Evolutionary conservation across 2,113 vertebrate species (phyloP).

Genomic region (Eubucco bourcierii): DNA sequence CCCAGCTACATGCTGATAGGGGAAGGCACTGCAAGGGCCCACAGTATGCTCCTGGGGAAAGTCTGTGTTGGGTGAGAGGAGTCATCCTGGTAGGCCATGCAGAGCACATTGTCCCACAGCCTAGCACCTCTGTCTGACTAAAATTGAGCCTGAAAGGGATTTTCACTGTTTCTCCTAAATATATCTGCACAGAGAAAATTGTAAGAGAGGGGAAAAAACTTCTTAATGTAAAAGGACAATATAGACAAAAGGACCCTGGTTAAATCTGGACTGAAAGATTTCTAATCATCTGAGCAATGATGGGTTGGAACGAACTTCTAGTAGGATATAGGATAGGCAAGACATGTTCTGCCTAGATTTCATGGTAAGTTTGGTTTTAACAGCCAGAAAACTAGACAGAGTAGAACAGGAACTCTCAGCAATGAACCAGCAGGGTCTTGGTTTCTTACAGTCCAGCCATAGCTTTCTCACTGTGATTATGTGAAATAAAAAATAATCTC

Average conservation of each 20-base stretch:
- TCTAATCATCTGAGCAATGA: background rate
- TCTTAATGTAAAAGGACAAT: background rate
- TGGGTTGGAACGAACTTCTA: background rate
- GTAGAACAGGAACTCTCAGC: background rate
- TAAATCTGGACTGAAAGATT: background rate
- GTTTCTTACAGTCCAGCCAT: background rate
- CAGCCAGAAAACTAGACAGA: background rate
- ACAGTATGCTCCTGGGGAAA: background rate
- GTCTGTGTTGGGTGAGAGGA: background rate
- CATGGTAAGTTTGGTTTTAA: background rate
- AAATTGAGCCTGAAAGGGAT: background rate
- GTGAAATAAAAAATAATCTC: background rate
- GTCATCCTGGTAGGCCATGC: background rate
- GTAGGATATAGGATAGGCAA: background rate
- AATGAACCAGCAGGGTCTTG: background rate
- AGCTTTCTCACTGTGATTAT: background rate
- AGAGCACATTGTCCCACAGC: background rate
- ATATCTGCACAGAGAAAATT: background rate
- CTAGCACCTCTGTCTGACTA: background rate
- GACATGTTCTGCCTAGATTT: background rate
- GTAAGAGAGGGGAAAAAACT: background rate
- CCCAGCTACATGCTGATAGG: background rate
- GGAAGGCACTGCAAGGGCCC: background rate
- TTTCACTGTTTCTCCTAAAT: background rate
- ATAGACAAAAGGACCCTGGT: background rate